Base-by-base conservation (phyloP, 2,888 invertebrate species). In the Geophilus truncorum region DNA sequence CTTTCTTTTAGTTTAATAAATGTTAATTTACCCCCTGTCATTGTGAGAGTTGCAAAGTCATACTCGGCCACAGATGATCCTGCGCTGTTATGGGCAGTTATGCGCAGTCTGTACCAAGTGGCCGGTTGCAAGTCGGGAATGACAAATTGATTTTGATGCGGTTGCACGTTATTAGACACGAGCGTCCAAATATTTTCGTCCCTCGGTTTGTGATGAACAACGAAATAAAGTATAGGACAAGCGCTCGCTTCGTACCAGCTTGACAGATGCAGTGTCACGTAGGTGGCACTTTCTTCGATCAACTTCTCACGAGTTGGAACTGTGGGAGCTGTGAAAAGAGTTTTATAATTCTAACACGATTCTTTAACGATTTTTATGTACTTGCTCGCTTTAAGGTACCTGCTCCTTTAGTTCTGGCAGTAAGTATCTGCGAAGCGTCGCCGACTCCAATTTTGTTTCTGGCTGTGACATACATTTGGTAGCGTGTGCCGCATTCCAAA, bases 51-150 rank as follows among this genome's bases (percentile, higher is more conserved):
- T 21, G 96, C 96, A 88, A 97, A 97, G 89, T 96, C 95, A 86
- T 97, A 96, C 89, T 96, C 94, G 81, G 96, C 96, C 79, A 96
- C 96, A 57, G 95, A 94, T 85, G 96, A 96, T 79, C 97, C 98
- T 82, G 97, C 97, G 85, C 96, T 97, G 88, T 97, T 97, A 84
- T 88, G 87, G 6, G 89, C 89, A 0, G 95, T 96, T 57, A 97
- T 95, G 82, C 94, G 91, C 83, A 97, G 90, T 85, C 94, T 93
- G 86, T 97, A 97, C 95, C 97, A 96, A 15, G 93, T 94, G 23
- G 96, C 97, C 0, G 97, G 95, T 85, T 95, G 95, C 84, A 97
- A 89, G 86, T 97, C 96, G 87, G 95, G 89, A 9, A 96, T 94
- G 18, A 95, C 94, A 85, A 95, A 96, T 45, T 80, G 82, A 88